These are phyloP conservation scores for Myioborus melanocephalus DNA, from an alignment of 2,797 vertebrate species.

Conservation along the genomic window DNA sequence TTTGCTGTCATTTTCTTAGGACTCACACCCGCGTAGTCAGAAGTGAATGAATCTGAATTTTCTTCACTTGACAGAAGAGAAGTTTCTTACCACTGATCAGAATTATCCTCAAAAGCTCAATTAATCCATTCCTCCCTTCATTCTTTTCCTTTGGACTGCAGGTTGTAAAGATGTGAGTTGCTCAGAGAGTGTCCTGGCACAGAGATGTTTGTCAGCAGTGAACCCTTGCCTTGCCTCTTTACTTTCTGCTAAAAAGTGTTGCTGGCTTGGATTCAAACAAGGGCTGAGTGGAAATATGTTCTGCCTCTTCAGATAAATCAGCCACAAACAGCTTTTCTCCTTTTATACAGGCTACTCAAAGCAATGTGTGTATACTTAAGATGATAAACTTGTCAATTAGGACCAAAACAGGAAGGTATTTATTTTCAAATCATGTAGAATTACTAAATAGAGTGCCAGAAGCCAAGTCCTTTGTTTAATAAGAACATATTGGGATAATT, in stretches of 20 bases:
- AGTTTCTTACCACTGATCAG: not conserved
- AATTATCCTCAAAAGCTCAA: not conserved
- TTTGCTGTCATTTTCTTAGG: not conserved
- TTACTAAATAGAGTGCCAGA: not conserved
- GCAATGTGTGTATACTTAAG: not conserved
- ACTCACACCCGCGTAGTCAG: not conserved
- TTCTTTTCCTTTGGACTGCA: not conserved
- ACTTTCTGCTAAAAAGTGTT: not conserved
- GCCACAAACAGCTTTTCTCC: not conserved
- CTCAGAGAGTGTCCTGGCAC: not conserved
- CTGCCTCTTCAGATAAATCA: not conserved
- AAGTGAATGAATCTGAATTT: not conserved
- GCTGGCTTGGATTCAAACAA: not conserved
- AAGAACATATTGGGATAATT: not conserved
- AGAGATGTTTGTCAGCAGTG: not conserved
- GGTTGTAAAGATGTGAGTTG: not conserved
- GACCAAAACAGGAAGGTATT: not conserved
- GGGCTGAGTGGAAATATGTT: not conserved
- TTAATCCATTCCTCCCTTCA: not conserved
- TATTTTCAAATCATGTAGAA: not conserved
- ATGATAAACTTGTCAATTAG: not conserved
- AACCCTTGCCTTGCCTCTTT: not conserved
- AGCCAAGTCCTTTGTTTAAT: not conserved
- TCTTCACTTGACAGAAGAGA: not conserved
- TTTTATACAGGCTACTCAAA: not conserved